Base-by-base conservation (phyloP, 1,140 invertebrate species). In the Drosophila nigrodunni region DNA sequence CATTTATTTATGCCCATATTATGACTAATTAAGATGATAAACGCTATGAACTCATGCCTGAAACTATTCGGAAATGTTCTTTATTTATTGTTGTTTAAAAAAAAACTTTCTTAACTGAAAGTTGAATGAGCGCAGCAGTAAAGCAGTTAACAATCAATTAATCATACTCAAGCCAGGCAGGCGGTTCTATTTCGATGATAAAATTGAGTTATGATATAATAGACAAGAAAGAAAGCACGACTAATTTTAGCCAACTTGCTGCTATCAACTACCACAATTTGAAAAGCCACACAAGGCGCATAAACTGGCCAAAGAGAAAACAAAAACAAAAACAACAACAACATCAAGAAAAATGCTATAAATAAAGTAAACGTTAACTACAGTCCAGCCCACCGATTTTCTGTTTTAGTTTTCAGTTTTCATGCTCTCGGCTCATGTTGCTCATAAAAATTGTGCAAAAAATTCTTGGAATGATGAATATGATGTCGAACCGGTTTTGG, bases 371-470 rank as follows among this genome's bases (percentile, higher is more conserved):
- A 78, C 35, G 67, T 72, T 65, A 62, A 66, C 44, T 47, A 37
- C 15, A 39, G 60, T 60, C 44, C 65, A 49, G 73, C 59, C 64
- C 52, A 57, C 49, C 64, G 59, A 43, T 68, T 37, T 58, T 34
- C 13, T 50, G 76, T n/a, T 46, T 55, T 62, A 30, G 25, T 68
- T 37, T 58, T 34, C 13, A 58, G 76, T n/a, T 46, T 55, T 62
- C 58, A 59, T 57, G 60, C 39, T 46, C 47, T 30, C 6, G 44
- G 52, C 61, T 66, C 61, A 58, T 73, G 57, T 66, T 73, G 68
- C 21, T 65, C 77, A 70, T 79, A 80, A 80, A 69, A 79, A 52
- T 47, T 76, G 73, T 71, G 73, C 60, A 76, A 80, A 80, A 76
- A 68, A 49, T 81, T 81, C 74, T 76, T 47, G 15, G 74, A 77